Evolutionary conservation across 2,113 vertebrate genomes (phyloP).

Genomic region (Anhinga anhinga): DNA sequence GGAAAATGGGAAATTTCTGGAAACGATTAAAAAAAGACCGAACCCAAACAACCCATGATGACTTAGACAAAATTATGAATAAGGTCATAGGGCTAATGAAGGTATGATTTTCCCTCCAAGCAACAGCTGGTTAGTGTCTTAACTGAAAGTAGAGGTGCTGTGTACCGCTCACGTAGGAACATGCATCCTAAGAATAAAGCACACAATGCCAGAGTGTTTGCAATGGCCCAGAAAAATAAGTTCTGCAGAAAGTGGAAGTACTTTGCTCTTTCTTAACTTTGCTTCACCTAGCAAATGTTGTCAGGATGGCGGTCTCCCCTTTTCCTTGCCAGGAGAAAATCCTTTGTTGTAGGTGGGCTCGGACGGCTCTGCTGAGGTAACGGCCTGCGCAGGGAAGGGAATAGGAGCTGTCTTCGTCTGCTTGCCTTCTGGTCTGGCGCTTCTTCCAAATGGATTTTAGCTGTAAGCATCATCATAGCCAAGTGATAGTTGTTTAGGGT

Average conservation of each 20-base stretch:
- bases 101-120: background rate
- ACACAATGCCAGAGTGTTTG: background rate
- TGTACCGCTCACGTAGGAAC: accelerated
- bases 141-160: background rate
- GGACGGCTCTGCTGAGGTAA: accelerated
- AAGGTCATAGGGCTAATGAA: background rate
- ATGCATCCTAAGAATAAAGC: accelerated
- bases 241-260: background rate
- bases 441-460: background rate
- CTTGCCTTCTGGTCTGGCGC: background rate
- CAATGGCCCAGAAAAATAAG: background rate
- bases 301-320: accelerated
- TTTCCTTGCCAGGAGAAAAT: no score
- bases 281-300: background rate
- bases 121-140: background rate
- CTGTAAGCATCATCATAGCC: background rate
- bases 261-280: background rate
- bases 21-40: background rate
- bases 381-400: accelerated
- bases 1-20: background rate
- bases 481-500: background rate
- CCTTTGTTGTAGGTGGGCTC: no score
- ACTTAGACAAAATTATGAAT: background rate
- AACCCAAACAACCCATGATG: background rate
- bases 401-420: accelerated